Evolutionary conservation across 1,140 invertebrate species (phyloP).

Genomic region (Trichogramma pretiosum): DNA sequence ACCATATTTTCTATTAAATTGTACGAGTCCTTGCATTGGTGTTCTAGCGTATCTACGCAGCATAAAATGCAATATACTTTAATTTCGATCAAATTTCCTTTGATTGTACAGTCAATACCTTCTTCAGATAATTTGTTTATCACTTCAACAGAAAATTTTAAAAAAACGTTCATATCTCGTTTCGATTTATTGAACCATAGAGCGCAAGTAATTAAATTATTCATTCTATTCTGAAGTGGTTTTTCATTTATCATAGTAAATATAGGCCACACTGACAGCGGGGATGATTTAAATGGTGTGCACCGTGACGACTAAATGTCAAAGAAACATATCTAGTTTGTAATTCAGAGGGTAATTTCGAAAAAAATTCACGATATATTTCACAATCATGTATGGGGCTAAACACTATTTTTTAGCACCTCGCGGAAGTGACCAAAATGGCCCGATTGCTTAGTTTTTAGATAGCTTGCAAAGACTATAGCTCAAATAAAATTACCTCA

Average conservation of each 20-base stretch:
- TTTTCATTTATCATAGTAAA: conserved; percentile 14
- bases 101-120: conserved; percentile 1
- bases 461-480: too few relatives aligned
- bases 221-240: too few relatives aligned
- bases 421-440: too few relatives aligned
- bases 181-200: conserved; percentile 19
- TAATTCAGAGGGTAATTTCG: too few relatives aligned
- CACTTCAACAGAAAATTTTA: conserved; percentile 9
- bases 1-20: neutral
- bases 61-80: neutral
- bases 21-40: neutral
- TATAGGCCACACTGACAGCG: conserved; percentile 14
- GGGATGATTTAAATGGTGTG: conserved; percentile 10
- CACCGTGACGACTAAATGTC: conserved; percentile 11
- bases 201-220: too few relatives aligned
- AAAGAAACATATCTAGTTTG: too few relatives aligned
- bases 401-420: too few relatives aligned
- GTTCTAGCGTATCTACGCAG: conserved; percentile 4
- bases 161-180: conserved; percentile 14
- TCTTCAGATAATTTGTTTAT: neutral
- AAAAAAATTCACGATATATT: too few relatives aligned
- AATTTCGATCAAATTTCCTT: neutral
- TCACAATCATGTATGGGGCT: too few relatives aligned
- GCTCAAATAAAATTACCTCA: too few relatives aligned
- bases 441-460: too few relatives aligned